These are phyloP conservation scores for Caenorhabditis sulstoni DNA, from an alignment of 2,888 invertebrate genomes.

Conservation along the genomic window DNA sequence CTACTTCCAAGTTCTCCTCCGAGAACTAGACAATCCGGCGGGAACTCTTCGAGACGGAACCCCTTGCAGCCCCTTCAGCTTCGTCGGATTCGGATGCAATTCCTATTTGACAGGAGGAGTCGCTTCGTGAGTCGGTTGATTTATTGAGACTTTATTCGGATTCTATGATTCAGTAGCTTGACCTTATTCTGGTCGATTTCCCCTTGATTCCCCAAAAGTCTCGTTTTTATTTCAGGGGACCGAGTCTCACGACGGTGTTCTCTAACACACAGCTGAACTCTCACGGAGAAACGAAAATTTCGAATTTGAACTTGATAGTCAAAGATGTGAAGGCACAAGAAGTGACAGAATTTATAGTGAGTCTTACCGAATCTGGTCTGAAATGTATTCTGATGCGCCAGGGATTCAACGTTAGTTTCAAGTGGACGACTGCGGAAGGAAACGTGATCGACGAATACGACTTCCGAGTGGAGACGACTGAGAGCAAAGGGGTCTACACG, in stretches of 20 bases:
- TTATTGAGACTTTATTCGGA: neutral
- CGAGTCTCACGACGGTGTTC: neutral
- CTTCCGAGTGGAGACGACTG: slow-evolving; percentile 23
- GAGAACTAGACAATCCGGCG: slow-evolving; percentile 55
- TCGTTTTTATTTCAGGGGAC: slow-evolving; percentile 16
- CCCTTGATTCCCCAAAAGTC: too few relatives aligned
- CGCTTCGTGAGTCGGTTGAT: slow-evolving; percentile 10
- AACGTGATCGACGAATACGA: slow-evolving; percentile 36
- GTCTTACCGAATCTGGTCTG: neutral
- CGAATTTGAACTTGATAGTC: slow-evolving; percentile 39
- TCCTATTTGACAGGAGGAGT: slow-evolving; percentile 28
- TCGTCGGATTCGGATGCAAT: slow-evolving; percentile 50
- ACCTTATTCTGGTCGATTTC: too few relatives aligned
- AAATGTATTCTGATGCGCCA: neutral
- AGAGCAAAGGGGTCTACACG: slow-evolving; percentile 21
- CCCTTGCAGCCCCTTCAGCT: slow-evolving; percentile 46
- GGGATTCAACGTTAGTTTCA: slow-evolving; percentile 38
- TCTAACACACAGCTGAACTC: slow-evolving; percentile 1
- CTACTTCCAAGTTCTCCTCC: slow-evolving; percentile 43
- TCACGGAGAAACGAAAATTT: slow-evolving; percentile 22
- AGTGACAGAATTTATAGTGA: slow-evolving; percentile 30
- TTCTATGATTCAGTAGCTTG: neutral
- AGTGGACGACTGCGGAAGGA: slow-evolving; percentile 6
- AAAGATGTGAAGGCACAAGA: slow-evolving; percentile 7
- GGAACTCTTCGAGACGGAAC: slow-evolving; percentile 39